phyloP scores from a whole-genome alignment of 1,140 invertebrate genomes.

The Drosophila baimaii region DNA sequence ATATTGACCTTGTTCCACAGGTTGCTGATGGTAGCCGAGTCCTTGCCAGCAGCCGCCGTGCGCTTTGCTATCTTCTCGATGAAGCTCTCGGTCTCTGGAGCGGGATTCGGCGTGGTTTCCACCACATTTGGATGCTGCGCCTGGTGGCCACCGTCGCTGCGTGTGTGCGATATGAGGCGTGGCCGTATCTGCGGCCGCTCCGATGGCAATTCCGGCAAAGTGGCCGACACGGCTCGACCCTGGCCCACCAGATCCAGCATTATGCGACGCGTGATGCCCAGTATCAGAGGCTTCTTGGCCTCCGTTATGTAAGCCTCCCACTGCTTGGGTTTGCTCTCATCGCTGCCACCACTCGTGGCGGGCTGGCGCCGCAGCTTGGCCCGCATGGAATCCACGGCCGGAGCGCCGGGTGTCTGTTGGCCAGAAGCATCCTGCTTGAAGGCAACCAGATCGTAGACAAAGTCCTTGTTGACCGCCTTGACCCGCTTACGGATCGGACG shows the following conservation, averaged over 20 bases:
- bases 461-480: constrained; percentile 88
- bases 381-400: constrained; percentile 54
- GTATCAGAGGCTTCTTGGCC: constrained; percentile 52
- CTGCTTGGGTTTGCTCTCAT: constrained; percentile 55
- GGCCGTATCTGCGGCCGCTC: constrained; percentile 77
- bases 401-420: constrained; percentile 14
- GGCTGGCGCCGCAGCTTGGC: constrained; percentile 61
- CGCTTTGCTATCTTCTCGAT: constrained; percentile 78
- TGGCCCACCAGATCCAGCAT: constrained; percentile 68
- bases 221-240: constrained; percentile 69
- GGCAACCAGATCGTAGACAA: constrained; percentile 88
- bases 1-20: constrained; percentile 72
- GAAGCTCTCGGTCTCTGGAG: constrained; percentile 62
- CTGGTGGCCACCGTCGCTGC: constrained; percentile 53
- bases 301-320: constrained; percentile 65
- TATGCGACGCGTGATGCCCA: constrained; percentile 64
- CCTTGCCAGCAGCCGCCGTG: constrained; percentile 65
- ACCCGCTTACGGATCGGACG: constrained; percentile 87
- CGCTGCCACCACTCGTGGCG: constrained; percentile 10
- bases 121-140: constrained; percentile 35
- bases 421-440: constrained; percentile 80
- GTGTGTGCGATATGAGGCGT: constrained; percentile 63
- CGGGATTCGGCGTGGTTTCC: constrained; percentile 19
- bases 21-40: constrained; percentile 59
- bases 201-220: constrained; percentile 72